phyloP scores from a whole-genome alignment of 2,113 vertebrate genomes.

The Nyctibius bracteatus region DNA sequence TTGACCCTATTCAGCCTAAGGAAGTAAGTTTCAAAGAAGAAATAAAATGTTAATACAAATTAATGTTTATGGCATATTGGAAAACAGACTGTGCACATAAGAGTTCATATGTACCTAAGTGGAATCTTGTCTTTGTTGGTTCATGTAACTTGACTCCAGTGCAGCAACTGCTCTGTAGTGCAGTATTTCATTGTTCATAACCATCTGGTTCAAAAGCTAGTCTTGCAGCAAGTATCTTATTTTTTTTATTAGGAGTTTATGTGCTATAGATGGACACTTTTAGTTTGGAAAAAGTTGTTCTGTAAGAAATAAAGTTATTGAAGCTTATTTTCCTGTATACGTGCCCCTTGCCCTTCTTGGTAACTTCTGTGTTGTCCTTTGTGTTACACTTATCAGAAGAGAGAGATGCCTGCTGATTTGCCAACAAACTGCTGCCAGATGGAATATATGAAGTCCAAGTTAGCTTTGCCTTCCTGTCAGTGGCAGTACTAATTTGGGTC shows the following conservation, averaged over 20 bases:
- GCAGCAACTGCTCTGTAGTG: neutral
- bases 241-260: neutral
- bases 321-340: neutral
- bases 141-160: neutral
- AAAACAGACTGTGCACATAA: neutral
- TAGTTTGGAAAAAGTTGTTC: neutral
- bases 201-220: neutral
- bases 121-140: neutral
- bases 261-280: neutral
- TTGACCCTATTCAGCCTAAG: slow-evolving; percentile 85
- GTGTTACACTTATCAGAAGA: neutral
- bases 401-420: neutral
- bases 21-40: slow-evolving; percentile 78
- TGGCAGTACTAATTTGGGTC: neutral
- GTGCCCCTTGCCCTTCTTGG: neutral
- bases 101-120: neutral
- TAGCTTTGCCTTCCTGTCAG: neutral
- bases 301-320: neutral
- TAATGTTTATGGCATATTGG: neutral
- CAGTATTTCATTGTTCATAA: neutral
- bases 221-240: neutral
- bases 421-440: neutral
- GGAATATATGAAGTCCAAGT: neutral
- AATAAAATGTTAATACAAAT: neutral
- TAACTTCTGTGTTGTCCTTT: neutral